phyloP scores from a whole-genome alignment of 2,888 invertebrate genomes.

The Polymixis flavicincta region DNA sequence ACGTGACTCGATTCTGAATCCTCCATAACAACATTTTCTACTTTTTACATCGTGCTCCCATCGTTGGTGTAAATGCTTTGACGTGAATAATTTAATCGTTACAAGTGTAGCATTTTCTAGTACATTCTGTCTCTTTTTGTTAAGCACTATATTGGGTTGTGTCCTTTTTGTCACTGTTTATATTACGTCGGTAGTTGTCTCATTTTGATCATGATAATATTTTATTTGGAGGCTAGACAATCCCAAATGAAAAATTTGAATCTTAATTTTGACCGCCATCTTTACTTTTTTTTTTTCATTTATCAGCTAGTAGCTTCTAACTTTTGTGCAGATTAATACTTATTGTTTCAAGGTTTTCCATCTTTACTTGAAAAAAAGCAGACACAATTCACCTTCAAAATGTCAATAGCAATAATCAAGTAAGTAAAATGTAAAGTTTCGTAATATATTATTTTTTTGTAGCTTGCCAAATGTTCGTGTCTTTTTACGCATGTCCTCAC shows the following conservation, averaged over 20 bases:
- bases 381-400: background rate
- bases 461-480: slow-evolving; percentile 67
- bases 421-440: slow-evolving; percentile 41
- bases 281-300: background rate
- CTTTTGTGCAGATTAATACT: background rate
- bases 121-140: slow-evolving; percentile 53
- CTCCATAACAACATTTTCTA: slow-evolving; percentile 61
- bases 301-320: background rate
- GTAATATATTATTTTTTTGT: slow-evolving; percentile 38
- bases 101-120: slow-evolving; percentile 56
- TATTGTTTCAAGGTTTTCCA: slow-evolving; percentile 11
- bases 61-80: slow-evolving; percentile 54
- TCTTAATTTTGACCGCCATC: background rate
- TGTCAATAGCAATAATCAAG: slow-evolving; percentile 20
- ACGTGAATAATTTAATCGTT: slow-evolving; percentile 58
- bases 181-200: slow-evolving; percentile 28
- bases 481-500: slow-evolving; percentile 69
- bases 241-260: background rate
- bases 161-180: slow-evolving; percentile 36
- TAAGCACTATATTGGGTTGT: slow-evolving; percentile 35
- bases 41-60: slow-evolving; percentile 49
- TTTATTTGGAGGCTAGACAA: slow-evolving; percentile 13
- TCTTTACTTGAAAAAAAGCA: background rate
- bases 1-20: slow-evolving; percentile 67
- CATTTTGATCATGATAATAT: slow-evolving; percentile 18